Evolutionary conservation across 1,140 invertebrate genomes (phyloP).

Genomic region (Hypsibius dujardini): DNA sequence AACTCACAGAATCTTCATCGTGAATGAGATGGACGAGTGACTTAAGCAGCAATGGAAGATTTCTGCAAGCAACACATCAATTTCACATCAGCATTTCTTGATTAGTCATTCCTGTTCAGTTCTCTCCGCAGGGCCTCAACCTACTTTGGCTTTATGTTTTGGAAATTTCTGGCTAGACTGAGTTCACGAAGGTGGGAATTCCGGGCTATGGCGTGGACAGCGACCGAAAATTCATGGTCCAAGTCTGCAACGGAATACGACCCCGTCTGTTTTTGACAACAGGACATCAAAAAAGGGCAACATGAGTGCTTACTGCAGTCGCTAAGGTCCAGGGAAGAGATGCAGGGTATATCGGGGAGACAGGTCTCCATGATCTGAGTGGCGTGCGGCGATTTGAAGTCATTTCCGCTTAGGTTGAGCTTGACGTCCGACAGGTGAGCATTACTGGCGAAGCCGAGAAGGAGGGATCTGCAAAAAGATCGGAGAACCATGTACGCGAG

Average conservation of each 20-base stretch:
- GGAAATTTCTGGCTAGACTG: constrained; percentile 55
- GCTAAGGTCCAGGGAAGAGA: constrained; percentile 69
- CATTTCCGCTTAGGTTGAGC: constrained; percentile 69
- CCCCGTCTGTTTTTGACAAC: neutral
- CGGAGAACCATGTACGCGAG: too few relatives aligned
- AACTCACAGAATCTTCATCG: constrained; percentile 34
- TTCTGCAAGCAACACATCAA: constrained; percentile 29
- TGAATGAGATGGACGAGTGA: constrained; percentile 60
- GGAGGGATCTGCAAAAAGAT: constrained; percentile 47
- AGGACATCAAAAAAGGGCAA: too few relatives aligned
- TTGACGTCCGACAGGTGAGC: constrained; percentile 66
- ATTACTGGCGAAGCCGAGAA: constrained; percentile 77
- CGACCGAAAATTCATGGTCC: constrained; percentile 66
- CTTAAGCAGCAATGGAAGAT: constrained; percentile 58
- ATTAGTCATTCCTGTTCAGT: too few relatives aligned
- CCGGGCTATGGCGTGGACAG: constrained; percentile 65
- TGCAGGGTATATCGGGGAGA: constrained; percentile 67
- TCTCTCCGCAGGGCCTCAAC: constrained; percentile 14
- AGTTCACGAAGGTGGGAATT: constrained; percentile 74
- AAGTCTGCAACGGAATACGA: constrained; percentile 44
- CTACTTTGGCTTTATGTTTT: constrained; percentile 55
- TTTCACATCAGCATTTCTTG: neutral
- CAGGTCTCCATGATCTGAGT: constrained; percentile 68
- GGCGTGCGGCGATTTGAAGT: constrained; percentile 60
- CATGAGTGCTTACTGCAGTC: constrained; percentile 56